These are phyloP conservation scores for Synchiropus splendidus DNA, from an alignment of 2,113 vertebrate genomes.

Conservation along the genomic window DNA sequence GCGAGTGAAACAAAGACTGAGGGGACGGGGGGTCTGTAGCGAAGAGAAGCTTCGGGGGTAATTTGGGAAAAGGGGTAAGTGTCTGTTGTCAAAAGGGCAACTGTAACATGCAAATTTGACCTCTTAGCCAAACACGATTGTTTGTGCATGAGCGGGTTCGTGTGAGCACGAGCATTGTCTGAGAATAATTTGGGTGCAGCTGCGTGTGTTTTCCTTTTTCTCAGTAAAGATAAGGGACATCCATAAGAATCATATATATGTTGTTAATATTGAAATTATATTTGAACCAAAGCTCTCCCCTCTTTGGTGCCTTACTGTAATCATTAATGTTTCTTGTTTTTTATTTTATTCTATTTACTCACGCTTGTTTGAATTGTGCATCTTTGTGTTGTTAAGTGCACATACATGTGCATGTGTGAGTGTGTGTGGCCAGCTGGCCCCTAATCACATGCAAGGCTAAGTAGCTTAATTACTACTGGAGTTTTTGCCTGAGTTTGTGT, in stretches of 20 bases:
- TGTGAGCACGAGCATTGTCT: constrained; percentile 8
- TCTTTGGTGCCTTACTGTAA: constrained; percentile 1
- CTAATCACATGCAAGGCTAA: constrained; percentile 46
- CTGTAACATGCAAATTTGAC: constrained; percentile 52
- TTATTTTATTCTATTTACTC: too few species aligned
- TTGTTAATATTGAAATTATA: too few species aligned
- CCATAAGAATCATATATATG: too few species aligned
- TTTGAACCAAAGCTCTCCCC: too few species aligned
- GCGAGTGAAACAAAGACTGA: constrained; percentile 4
- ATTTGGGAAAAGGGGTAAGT: constrained; percentile 33
- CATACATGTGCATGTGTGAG: constrained; percentile 1
- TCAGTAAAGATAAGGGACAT: constrained; percentile 10
- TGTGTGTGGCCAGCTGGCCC: constrained; percentile 36
- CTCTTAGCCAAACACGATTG: constrained; percentile 15
- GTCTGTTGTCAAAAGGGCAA: constrained; percentile 46
- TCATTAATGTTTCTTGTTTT: too few species aligned
- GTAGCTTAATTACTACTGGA: constrained; percentile 49
- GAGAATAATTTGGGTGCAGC: constrained; percentile 51
- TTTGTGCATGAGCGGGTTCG: not conserved
- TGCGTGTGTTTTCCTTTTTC: constrained; percentile 37
- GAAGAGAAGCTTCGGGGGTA: not conserved
- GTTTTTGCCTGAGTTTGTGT: constrained; percentile 30
- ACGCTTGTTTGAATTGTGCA: too few species aligned
- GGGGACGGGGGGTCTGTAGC: not conserved
- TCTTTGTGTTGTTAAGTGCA: not conserved